Evolutionary conservation across 2,888 invertebrate species (phyloP), one percentile per base, ranked within the genome.

Genomic region (Tenthredo distinguenda): DNA sequence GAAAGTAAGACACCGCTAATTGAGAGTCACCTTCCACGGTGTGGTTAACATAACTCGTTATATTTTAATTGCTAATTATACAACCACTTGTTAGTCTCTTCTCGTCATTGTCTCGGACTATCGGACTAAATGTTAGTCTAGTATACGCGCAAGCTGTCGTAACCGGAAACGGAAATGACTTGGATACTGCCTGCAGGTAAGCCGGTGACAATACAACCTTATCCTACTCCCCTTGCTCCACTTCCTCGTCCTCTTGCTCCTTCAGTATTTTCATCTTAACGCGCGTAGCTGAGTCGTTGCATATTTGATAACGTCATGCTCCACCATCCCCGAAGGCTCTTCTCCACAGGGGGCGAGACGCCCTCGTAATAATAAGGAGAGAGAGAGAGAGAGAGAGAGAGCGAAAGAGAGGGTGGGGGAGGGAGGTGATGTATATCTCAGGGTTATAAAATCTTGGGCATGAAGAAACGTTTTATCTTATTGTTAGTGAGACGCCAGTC

Each of bases 271-370:
- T 58, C 58, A 62, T 81, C 62, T 81, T 37, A 40, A 81, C 58
- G 62, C 58, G 62, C 40, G 58, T 34, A 55, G 50, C 77, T 31
- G 72, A 21, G 84, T 43, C 84, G 84, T 62, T 77, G 68, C 83
- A 88, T 88, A 88, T 90, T 89, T 90, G 89, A 89, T 89, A 88
- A 85, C 88, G 87, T 90, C 86, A 86, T 87, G 87, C 86, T 81
- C 62, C 58, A 62, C 50, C 58, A 81, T 81, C 40, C 81, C 81
- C 40, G 62, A 81, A 55, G 58, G 81, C 34, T 74, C 12, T 71
- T 34, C 77, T 77, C 77, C n/a, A 77, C 77, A 77, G 31, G 50
- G 31, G 55, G 55, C 31, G 50, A 55, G 55, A 55, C 77, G 50
- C 31, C 50, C 34, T 34, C 34, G 50, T 15, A 55, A 55, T 55